Percentiles rank a stretch among this genome's conserved stretches.
Conservation (phyloP, 2,113 vertebrate genomes). For the Lophochroa leadbeateri region DNA sequence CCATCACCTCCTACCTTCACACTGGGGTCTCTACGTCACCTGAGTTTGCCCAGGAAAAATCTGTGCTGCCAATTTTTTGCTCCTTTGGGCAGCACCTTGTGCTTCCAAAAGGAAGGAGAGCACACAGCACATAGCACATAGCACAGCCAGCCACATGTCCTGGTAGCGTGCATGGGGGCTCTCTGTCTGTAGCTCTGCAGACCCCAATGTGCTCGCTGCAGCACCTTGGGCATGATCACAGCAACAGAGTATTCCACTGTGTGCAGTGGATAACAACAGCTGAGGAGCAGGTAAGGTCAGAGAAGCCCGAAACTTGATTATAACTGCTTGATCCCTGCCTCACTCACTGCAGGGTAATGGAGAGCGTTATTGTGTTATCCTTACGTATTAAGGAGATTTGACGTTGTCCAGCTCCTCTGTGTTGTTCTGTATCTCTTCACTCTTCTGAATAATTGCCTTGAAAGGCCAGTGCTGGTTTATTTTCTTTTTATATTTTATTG, state of each 20-base stretch:
- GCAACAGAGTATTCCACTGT: not conserved
- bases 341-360: not conserved
- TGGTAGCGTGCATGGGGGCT: rapidly evolving
- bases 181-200: not conserved
- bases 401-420: conserved; percentile 40
- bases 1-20: rapidly evolving
- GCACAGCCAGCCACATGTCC: not conserved
- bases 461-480: conserved; percentile 21
- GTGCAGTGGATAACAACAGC: not conserved
- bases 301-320: not conserved
- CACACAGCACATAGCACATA: rapidly evolving
- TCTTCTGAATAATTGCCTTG: conserved; percentile 45
- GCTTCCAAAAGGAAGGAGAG: not conserved
- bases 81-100: not conserved
- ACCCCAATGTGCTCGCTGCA: rapidly evolving
- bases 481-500: conserved; percentile 24
- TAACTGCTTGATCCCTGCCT: not conserved
- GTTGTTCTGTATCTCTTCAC: not conserved
- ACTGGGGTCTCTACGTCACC: rapidly evolving
- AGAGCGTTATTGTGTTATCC: conserved; percentile 16
- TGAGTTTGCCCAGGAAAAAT: not conserved
- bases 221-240: not conserved
- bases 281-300: not conserved
- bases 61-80: rapidly evolving
- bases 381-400: not conserved